Percentiles rank a stretch among this genome's conserved stretches.
Conservation (phyloP, 2,888 invertebrate species). For the Hedychridium roseum region DNA sequence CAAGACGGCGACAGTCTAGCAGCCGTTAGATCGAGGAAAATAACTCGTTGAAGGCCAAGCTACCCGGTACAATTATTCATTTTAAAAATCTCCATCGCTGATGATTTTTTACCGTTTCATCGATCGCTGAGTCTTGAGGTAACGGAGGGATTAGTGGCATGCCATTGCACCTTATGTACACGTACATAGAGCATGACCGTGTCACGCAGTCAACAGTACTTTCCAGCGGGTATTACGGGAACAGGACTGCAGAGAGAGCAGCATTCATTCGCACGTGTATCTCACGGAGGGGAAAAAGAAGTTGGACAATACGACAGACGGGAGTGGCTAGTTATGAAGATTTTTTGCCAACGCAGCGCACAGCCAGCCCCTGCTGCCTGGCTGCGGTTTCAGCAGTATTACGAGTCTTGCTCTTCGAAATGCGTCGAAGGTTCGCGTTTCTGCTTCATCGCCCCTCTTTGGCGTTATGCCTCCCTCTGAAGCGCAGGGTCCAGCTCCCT, state of each 20-base stretch:
- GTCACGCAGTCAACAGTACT: no score
- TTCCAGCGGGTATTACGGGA: no score
- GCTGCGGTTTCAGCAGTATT: conserved; percentile 43
- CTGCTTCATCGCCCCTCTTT: conserved; percentile 9
- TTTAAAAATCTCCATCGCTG: background rate
- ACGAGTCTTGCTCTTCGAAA: conserved; percentile 32
- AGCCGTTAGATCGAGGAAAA: no score
- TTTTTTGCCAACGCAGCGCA: conserved; percentile 44
- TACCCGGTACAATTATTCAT: background rate
- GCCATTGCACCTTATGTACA: no score
- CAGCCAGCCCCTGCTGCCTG: background rate
- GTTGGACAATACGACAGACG: conserved; percentile 4
- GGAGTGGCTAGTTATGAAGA: conserved; percentile 47
- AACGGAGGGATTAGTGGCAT: no score
- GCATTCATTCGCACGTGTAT: no score
- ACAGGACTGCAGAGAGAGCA: no score
- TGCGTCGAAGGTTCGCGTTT: conserved; percentile 20
- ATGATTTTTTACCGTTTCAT: background rate
- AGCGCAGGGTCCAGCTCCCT: no score
- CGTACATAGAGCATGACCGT: no score
- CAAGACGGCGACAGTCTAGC: no score
- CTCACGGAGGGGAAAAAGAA: background rate
- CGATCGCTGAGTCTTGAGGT: no score
- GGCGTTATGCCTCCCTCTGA: conserved; percentile 3
- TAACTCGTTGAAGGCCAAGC: no score